Evolutionary conservation across 1,140 invertebrate species (phyloP), one percentile per base, ranked within the genome.

Genomic region (Mizuhopecten yessoensis): DNA sequence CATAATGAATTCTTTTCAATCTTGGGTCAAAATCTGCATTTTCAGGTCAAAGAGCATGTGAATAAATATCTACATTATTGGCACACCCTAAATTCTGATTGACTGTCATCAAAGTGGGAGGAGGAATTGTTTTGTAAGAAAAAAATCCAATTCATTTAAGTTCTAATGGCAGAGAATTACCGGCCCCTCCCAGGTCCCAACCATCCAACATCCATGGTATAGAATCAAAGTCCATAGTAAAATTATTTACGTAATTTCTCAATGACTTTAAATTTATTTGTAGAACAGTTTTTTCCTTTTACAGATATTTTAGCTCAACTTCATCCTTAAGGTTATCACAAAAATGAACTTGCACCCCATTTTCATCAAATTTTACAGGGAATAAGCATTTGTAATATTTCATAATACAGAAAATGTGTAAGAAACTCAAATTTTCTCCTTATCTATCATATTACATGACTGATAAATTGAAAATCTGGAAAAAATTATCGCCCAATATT

Each of bases 371-470:
- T 29, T 75, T 75, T n/a, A 23, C 57, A 75, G 1, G 57, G n/a
- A 75, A 75, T n/a, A 75, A 29, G 11, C 17, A 75, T n/a, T 29
- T 13, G 17, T n/a, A n/a, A n/a, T n/a, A n/a, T n/a, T 29, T 3
- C 57, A 75, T 5, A n/a, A 29, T 75, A 5, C 57, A 75, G 20
- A 75, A 29, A 75, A 29, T n/a, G 23, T 29, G n/a, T 29, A 75
- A 29, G 57, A 75, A 75, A 75, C n/a, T 75, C 57, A 75, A 17
- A 7, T 75, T 75, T 29, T n/a, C 23, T n/a, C 57, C 29, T 75
- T 29, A 75, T 75, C 57, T 29, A 75, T 75, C 45, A 75, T 75
- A 75, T 75, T 75, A 29, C 57, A 75, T 29, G n/a, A 75, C 57
- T n/a, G 29, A 75, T 75, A 75, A 75, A n/a, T 29, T 29, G n/a